Conservation (phyloP, 2,113 vertebrate genomes). For the Sylvietta virens region DNA sequence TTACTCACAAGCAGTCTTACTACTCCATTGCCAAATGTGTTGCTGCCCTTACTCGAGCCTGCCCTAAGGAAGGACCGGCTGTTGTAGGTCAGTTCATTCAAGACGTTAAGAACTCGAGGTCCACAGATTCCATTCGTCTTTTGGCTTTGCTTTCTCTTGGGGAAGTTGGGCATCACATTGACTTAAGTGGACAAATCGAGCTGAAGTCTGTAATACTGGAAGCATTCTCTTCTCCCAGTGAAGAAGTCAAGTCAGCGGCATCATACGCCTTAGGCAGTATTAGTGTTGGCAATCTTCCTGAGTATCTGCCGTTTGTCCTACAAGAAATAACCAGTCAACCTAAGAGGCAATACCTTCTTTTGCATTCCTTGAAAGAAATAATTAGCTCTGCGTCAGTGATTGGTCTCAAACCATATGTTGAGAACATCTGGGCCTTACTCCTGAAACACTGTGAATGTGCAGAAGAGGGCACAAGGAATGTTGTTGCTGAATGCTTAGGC, state of each 20-base stretch:
- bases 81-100: conserved; percentile 99
- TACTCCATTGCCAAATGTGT: conserved; percentile 99
- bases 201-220: conserved; percentile 96
- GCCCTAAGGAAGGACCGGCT: conserved; percentile 92
- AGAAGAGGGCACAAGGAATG: conserved; percentile 96
- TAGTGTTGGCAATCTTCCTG: conserved; percentile 95
- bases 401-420: conserved; percentile 95
- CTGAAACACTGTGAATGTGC: conserved; percentile 97
- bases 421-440: conserved; percentile 93
- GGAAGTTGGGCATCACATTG: conserved; percentile 97
- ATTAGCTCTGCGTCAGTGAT: conserved; percentile 93
- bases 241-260: conserved; percentile 97
- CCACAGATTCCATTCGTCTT: conserved; percentile 96
- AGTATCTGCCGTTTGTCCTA: conserved; percentile 97
- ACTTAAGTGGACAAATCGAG: conserved; percentile 94
- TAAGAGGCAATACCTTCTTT: conserved; percentile 94
- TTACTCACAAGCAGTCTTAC: conserved; percentile 98
- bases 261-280: conserved; percentile 96
- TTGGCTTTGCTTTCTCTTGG: conserved; percentile 93
- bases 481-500: conserved; percentile 96
- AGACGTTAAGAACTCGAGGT: conserved; percentile 97
- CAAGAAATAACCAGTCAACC: conserved; percentile 97
- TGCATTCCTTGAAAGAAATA: conserved; percentile 98
- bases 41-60: conserved; percentile 93
- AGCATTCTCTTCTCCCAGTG: conserved; percentile 95